Evolutionary conservation across 2,113 vertebrate species (phyloP).

Genomic region (Chauna torquata): DNA sequence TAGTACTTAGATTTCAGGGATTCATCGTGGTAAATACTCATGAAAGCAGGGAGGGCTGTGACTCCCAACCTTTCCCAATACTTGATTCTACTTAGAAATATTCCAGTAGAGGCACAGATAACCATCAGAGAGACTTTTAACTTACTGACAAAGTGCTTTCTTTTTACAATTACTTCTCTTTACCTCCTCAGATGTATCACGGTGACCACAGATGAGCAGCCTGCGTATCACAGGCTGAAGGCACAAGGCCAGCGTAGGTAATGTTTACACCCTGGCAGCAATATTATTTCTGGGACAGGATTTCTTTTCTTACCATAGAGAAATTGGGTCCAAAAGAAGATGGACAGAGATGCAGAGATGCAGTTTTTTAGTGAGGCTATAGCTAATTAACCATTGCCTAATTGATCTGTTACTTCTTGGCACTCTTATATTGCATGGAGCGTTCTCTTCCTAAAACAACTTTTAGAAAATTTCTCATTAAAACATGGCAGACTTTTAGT

Average conservation of each 20-base stretch:
- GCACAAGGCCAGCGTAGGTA: neutral
- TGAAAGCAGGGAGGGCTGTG: neutral
- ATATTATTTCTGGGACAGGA: neutral
- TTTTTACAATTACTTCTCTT: neutral
- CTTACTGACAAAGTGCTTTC: neutral
- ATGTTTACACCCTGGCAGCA: neutral
- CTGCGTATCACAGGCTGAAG: neutral
- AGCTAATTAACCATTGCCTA: neutral
- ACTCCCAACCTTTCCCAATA: neutral
- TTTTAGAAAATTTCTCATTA: neutral
- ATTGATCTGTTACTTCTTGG: neutral
- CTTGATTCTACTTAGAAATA: neutral
- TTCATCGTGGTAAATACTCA: neutral
- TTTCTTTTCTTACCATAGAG: neutral
- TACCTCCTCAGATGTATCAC: neutral
- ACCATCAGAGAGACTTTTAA: neutral
- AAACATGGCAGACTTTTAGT: neutral
- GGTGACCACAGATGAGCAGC: neutral
- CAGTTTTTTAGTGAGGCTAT: neutral
- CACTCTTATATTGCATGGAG: neutral
- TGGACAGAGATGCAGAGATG: neutral
- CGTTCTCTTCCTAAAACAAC: neutral
- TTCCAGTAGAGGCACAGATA: neutral
- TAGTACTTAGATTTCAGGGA: conserved; percentile 10
- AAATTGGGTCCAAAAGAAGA: neutral